Evolutionary conservation across 2,888 invertebrate species (phyloP).

Genomic region (Drosophila mimetica): DNA sequence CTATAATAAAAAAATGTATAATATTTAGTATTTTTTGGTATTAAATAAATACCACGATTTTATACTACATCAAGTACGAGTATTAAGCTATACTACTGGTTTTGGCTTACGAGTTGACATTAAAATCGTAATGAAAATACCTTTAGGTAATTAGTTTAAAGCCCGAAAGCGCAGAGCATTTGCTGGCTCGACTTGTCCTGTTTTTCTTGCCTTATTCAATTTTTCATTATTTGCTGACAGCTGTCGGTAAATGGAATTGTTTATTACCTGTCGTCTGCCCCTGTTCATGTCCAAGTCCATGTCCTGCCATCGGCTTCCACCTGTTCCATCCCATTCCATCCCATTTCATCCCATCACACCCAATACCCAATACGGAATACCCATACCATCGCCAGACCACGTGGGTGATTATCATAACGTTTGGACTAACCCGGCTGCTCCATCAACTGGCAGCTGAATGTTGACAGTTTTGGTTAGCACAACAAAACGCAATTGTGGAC

Average conservation of each 20-base stretch:
- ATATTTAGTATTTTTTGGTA: too few species aligned
- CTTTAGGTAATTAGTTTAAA: too few species aligned
- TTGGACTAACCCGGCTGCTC: conserved; percentile 42
- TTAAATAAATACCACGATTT: too few species aligned
- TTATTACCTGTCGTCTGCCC: conserved; percentile 70
- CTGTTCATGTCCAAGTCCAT: conserved; percentile 25
- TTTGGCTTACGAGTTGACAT: too few species aligned
- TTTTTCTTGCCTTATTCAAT: conserved; percentile 66
- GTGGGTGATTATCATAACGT: conserved; percentile 76
- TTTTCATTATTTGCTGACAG: conserved; percentile 80
- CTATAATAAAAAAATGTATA: too few species aligned
- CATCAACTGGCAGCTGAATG: conserved; percentile 58
- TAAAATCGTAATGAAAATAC: too few species aligned
- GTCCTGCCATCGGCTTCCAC: conserved; percentile 10
- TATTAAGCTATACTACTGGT: too few species aligned
- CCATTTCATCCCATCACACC: conserved; percentile 11
- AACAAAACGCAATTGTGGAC: conserved; percentile 69
- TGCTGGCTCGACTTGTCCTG: background rate
- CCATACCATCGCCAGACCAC: conserved; percentile 31
- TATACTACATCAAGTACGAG: too few species aligned
- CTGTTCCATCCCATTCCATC: conserved; percentile 13
- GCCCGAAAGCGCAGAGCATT: conserved; percentile 6
- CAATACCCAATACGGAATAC: background rate
- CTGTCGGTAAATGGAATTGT: conserved; percentile 81
- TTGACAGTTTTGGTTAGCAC: conserved; percentile 63